These are phyloP conservation scores for Mythimna impura DNA, from an alignment of 2,888 invertebrate species.

Conservation along the genomic window DNA sequence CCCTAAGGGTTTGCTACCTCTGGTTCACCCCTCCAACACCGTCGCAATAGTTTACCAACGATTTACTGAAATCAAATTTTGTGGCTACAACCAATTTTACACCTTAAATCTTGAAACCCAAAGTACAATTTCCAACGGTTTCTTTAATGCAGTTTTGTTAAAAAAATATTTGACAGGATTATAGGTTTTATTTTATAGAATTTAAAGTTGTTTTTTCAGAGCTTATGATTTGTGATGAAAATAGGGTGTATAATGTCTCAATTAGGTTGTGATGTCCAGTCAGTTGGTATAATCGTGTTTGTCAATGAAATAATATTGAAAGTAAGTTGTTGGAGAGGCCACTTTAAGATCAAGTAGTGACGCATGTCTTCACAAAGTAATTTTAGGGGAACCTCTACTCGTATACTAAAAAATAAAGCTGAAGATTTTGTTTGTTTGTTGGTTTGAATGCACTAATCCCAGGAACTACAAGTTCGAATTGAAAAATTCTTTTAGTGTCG, in stretches of 20 bases:
- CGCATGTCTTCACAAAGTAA: neutral
- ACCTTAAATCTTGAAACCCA: conserved; percentile 28
- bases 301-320: conserved; percentile 71
- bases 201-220: conserved; percentile 48
- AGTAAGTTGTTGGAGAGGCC: conserved; percentile 54
- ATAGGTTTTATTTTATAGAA: conserved; percentile 41
- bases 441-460: too few species aligned
- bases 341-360: too few species aligned
- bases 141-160: neutral
- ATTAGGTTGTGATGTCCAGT: conserved; percentile 81
- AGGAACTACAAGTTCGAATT: too few species aligned
- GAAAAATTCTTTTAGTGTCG: too few species aligned
- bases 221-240: conserved; percentile 27
- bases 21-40: conserved; percentile 52
- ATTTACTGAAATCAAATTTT: conserved; percentile 55
- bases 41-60: conserved; percentile 60
- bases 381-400: neutral
- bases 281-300: conserved; percentile 77
- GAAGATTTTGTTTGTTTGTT: neutral
- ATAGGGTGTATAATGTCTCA: conserved; percentile 74
- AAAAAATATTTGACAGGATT: conserved; percentile 28
- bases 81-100: conserved; percentile 34
- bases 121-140: neutral
- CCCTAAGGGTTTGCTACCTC: conserved; percentile 77
- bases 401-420: too few species aligned